Conservation (phyloP, 2,888 invertebrate species). For the Epinotia demarniana region DNA sequence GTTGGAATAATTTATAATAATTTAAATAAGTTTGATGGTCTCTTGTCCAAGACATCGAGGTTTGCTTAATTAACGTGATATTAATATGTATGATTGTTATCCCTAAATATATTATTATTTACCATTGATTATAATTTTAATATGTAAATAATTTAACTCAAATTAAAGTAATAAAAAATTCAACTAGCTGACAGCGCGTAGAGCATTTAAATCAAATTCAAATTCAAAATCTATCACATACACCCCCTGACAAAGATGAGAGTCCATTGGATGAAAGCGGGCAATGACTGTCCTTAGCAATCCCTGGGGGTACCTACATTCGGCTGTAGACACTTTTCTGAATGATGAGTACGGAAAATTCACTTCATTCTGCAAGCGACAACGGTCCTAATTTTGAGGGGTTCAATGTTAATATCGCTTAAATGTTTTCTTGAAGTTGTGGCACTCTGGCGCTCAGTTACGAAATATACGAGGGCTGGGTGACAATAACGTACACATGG, state of each 20-base stretch:
- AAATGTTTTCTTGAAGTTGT: not conserved
- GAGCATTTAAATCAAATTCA: not conserved
- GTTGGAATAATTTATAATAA: no score
- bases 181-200: no score
- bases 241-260: not conserved
- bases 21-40: no score
- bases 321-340: not conserved
- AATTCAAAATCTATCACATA: not conserved
- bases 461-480: not conserved
- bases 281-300: not conserved
- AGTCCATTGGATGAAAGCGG: not conserved
- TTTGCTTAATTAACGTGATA: no score
- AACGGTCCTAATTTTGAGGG: not conserved
- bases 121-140: no score
- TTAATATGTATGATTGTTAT: no score
- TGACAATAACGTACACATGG: slow-evolving; percentile 12
- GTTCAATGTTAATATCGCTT: not conserved
- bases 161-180: no score
- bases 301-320: not conserved
- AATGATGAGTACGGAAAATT: not conserved
- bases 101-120: no score
- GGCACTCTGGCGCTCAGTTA: not conserved
- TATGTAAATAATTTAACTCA: no score
- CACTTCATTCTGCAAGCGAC: not conserved
- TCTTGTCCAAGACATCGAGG: no score